phyloP scores from a whole-genome alignment of 2,113 vertebrate species.

The Stictonetta naevosa region DNA sequence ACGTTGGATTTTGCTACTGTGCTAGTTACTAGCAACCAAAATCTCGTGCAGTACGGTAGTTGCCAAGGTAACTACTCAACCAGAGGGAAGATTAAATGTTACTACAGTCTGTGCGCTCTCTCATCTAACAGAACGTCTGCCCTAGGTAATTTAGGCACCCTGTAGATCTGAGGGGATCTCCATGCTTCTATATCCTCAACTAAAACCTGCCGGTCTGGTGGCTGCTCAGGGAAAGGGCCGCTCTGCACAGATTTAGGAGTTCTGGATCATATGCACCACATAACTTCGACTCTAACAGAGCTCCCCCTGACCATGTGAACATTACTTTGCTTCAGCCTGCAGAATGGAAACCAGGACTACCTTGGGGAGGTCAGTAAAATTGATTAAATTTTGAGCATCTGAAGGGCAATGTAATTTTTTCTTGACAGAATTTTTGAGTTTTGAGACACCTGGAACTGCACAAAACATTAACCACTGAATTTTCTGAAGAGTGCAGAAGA shows the following conservation, averaged over 20 bases:
- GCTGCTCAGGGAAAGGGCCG: neutral
- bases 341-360: neutral
- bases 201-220: neutral
- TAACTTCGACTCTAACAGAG: fast-evolving
- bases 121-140: neutral
- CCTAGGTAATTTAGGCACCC: neutral
- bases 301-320: neutral
- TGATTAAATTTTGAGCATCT: neutral
- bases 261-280: fast-evolving
- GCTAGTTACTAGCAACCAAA: neutral
- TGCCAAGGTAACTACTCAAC: slow-evolving; percentile 66
- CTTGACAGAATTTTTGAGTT: neutral
- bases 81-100: neutral
- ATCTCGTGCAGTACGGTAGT: slow-evolving; percentile 12
- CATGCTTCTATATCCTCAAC: neutral
- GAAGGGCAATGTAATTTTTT: neutral
- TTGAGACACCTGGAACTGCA: neutral
- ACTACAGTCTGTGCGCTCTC: neutral
- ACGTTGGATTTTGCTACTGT: neutral
- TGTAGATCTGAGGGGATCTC: neutral
- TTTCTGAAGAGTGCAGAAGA: neutral
- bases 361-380: neutral
- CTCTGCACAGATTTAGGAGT: neutral
- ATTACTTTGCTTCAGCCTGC: neutral
- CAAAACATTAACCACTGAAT: neutral